Evolutionary conservation across 2,888 invertebrate genomes (phyloP), one percentile per base, ranked within the genome.

Genomic region (Creontiades dilutus): DNA sequence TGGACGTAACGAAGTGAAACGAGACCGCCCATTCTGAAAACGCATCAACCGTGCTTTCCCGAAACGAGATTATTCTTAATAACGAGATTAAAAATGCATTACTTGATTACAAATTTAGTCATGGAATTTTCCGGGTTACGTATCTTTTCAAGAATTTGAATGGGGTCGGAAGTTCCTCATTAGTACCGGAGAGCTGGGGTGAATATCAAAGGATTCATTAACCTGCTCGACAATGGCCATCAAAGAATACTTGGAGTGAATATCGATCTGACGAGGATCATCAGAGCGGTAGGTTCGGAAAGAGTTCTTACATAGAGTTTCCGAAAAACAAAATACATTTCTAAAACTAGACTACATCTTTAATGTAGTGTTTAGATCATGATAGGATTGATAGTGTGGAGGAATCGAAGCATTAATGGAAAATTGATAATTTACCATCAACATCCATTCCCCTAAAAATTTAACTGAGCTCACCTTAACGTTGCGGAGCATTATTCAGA

Each of bases 1-100:
- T 37, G 37, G 37, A 37, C 37, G 7, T 4, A 37, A 37, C 37
- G 37, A 37, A 37, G 37, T 37, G 37, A 37, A 37, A 37, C 37
- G 37, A 37, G 37, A 37, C 37, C 46, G 14, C 13, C 48, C 14
- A 76, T 46, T 27, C 75, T 61, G 48, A 19, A 46, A 46, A 46
- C 68, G 48, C 37, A 46, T 37, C 23, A 37, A 68, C 47, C 76
- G 27, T 75, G 48, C 23, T 16, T 4, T 11, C 28, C n/a, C 61
- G 27, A 37, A 61, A 37, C 85, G 19, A 57, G 28, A 85, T 37
- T 37, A 37, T 37, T 85, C 61, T 85, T 85, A 85, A 61, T 75
- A 86, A 86, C 55, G 13, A 68, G 75, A 68, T 86, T 86, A 86
- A 86, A 75, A 86, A 86, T 86, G 75, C 86, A 68, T 86, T 55